A percentile compares a stretch with the other conserved stretches of the same genome.
Conservation (phyloP, 1,140 invertebrate species). For the Drosophila elegans region DNA sequence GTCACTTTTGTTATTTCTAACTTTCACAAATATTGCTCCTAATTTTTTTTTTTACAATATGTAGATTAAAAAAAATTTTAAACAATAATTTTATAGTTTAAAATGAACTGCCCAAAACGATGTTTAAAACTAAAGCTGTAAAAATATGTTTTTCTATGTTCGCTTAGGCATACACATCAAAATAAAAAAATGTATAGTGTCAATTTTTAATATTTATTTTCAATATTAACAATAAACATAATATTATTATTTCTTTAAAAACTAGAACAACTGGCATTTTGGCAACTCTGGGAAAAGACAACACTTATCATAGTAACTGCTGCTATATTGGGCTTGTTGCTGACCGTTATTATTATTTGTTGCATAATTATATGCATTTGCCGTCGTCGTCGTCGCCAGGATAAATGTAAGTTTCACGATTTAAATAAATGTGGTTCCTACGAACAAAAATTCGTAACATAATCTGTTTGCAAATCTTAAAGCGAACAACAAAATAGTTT, state of each 20-base stretch:
- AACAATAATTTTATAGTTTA: no score
- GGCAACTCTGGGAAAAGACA: slow-evolving; percentile 90
- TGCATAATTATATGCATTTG: slow-evolving; percentile 93
- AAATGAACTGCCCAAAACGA: no score
- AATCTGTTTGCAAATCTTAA: slow-evolving; percentile 1
- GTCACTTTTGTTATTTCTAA: no score
- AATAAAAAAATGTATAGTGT: no score
- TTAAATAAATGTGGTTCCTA: neutral
- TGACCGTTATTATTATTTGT: slow-evolving; percentile 92
- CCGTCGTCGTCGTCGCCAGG: slow-evolving; percentile 90
- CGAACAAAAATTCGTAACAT: neutral
- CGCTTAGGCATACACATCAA: no score
- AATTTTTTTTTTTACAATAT: no score
- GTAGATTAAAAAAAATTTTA: no score
- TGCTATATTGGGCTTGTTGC: slow-evolving; percentile 89
- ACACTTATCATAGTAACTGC: slow-evolving; percentile 91
- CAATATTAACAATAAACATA: neutral
- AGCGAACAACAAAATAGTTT: slow-evolving; percentile 19
- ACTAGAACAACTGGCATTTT: slow-evolving; percentile 90
- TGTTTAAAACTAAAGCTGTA: no score
- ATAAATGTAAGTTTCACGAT: slow-evolving; percentile 92
- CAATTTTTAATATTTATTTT: neutral
- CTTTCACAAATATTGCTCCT: no score
- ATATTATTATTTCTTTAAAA: slow-evolving; percentile 1
- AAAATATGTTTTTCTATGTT: no score